Evolutionary conservation across 2,113 vertebrate species (phyloP), one percentile per base, ranked within the genome.

Genomic region (Alces alces): DNA sequence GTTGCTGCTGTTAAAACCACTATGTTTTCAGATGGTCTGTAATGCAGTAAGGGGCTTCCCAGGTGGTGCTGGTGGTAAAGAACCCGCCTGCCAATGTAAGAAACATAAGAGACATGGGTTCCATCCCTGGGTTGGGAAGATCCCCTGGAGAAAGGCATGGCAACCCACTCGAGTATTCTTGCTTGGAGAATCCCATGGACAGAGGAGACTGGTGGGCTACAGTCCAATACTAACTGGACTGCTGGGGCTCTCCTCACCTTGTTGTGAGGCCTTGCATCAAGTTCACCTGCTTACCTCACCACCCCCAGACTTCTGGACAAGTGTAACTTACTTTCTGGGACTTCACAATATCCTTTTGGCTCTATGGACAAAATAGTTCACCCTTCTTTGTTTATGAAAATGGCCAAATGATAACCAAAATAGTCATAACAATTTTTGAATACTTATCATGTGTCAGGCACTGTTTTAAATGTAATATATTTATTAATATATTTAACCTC

Each of bases 401-500:
- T 64, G 73, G 43, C 50, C 57, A 94, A 66, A 36, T 93, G 86
- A 64, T 83, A 95, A 64, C 89, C 39, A 91, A n/a, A 73, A 52
- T 66, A 86, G 8, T 50, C 33, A 61, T 2, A 92, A 94, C 27
- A 76, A 30, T 52, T 90, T 91, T 70, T 73, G 10, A 92, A 85
- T 66, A 39, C 16, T 91, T 90, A 60, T n/a, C 43, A 80, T 43
- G 30, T 83, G 5, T 8, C 61, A 92, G 50, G 13, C 55, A 80
- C 61, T 50, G 16, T 73, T 90, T 64, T 80, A 97, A 91, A 10
- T 66, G 17, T 50, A 60, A 45, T 86, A 27, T 85, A 47, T 73
- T 95, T 94, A 76, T 85, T 78, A 88, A 83, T 57, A 60, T 58
- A 33, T 80, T 89, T 61, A 73, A 89, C 76, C 86, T 93, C 88